Evolutionary conservation across 2,113 vertebrate genomes (phyloP).

Genomic region (Nibea albiflora): DNA sequence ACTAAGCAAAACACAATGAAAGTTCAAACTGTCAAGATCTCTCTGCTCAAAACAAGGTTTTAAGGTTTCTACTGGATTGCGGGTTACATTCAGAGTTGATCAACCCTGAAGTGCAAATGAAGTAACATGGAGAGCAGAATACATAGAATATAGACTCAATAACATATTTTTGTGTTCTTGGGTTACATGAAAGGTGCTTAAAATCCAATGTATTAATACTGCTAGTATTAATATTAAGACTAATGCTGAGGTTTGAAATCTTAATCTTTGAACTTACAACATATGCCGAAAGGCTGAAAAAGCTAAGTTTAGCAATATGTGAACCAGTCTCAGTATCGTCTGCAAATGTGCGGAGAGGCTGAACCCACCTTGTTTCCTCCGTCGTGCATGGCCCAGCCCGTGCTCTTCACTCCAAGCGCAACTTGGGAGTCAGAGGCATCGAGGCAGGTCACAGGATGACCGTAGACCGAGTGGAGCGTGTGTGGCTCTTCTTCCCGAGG

Average conservation of each 20-base stretch:
- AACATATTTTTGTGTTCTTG: not conserved
- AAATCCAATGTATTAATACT: not conserved
- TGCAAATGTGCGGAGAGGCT: not conserved
- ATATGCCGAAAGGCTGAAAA: not conserved
- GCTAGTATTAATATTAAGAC: not conserved
- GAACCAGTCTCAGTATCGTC: no score
- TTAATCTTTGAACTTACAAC: not conserved
- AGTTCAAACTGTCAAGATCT: not conserved
- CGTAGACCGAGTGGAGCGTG: constrained; percentile 90
- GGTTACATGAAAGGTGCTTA: not conserved
- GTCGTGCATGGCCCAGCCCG: constrained; percentile 91
- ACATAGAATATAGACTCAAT: not conserved
- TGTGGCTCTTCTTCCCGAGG: constrained; percentile 78
- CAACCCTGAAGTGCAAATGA: not conserved
- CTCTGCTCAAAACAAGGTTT: not conserved
- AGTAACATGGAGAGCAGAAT: not conserved
- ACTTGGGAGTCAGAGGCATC: constrained; percentile 86
- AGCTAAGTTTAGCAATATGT: not conserved
- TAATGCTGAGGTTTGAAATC: not conserved
- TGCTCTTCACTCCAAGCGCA: constrained; percentile 91
- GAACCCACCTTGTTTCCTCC: constrained; percentile 93
- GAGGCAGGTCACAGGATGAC: constrained; percentile 92
- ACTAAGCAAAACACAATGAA: not conserved
- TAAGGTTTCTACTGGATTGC: not conserved
- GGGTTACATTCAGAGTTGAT: not conserved